Conservation (phyloP, 2,113 vertebrate species). For the Piprites chloris region DNA sequence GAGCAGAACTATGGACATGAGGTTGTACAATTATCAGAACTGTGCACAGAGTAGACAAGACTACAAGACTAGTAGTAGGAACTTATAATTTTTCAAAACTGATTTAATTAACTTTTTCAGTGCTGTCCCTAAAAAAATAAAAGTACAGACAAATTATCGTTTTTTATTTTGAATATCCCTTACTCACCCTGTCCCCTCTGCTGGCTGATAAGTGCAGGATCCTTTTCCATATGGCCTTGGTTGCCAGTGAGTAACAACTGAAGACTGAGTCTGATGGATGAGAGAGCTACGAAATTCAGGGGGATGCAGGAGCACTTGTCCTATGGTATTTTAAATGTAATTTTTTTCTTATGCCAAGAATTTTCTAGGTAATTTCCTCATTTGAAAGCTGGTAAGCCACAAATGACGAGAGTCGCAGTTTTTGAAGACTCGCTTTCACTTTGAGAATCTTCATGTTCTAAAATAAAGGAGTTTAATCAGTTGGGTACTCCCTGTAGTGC, state of each 20-base stretch:
- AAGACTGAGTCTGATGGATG: accelerated
- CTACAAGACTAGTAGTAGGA: background rate
- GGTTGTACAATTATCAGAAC: background rate
- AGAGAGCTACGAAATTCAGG: background rate
- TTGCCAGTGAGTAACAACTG: background rate
- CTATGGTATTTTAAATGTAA: background rate
- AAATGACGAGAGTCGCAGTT: background rate
- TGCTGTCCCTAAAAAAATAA: background rate
- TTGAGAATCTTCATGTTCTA: background rate
- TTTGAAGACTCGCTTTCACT: background rate
- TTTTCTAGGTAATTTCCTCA: background rate
- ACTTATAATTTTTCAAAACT: background rate
- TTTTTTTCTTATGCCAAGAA: background rate
- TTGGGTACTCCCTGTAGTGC: background rate
- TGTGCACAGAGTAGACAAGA: background rate
- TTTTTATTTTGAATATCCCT: background rate
- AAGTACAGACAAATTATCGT: background rate
- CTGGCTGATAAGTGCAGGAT: background rate
- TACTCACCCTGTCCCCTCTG: conserved; percentile 30
- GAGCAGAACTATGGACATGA: background rate
- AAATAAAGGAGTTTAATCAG: background rate
- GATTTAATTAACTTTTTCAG: background rate
- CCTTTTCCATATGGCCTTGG: no score
- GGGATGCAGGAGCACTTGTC: background rate
- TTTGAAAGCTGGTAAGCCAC: background rate